These are phyloP conservation scores for Lepus townsendii DNA, from an alignment of 2,797 vertebrate genomes.

Conservation along the genomic window DNA sequence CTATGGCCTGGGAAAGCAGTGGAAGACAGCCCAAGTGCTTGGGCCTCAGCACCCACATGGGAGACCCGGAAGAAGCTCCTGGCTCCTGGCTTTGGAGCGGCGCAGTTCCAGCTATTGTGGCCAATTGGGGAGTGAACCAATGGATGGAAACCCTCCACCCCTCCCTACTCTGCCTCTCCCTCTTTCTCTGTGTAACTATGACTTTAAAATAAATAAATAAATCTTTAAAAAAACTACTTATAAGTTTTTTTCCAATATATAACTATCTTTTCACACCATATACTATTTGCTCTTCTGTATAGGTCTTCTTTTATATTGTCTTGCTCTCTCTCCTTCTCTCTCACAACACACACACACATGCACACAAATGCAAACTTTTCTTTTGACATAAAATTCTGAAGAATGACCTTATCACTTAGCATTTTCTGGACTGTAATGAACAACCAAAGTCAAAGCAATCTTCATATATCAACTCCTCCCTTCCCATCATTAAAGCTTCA, in stretches of 20 bases:
- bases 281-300: neutral
- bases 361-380: neutral
- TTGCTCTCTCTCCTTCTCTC: neutral
- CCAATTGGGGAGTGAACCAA: no score
- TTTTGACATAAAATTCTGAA: neutral
- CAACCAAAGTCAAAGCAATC: neutral
- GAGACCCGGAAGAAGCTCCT: no score
- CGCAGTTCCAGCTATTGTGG: no score
- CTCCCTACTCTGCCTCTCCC: no score
- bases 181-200: no score
- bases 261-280: neutral
- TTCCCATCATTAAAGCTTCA: constrained; percentile 43
- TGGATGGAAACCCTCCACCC: no score
- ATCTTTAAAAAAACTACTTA: neutral
- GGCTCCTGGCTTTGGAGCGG: no score
- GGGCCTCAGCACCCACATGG: no score
- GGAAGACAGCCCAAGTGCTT: no score
- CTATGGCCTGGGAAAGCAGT: no score
- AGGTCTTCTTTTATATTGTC: neutral
- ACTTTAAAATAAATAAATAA: no score
- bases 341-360: neutral
- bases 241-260: neutral
- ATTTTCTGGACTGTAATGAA: neutral
- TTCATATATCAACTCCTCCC: neutral
- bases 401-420: neutral